A percentile compares a stretch with the other conserved stretches of the same genome.
Evolutionary conservation across 2,888 invertebrate species (phyloP).

Genomic region (Hirtodrosophila trivittata): DNA sequence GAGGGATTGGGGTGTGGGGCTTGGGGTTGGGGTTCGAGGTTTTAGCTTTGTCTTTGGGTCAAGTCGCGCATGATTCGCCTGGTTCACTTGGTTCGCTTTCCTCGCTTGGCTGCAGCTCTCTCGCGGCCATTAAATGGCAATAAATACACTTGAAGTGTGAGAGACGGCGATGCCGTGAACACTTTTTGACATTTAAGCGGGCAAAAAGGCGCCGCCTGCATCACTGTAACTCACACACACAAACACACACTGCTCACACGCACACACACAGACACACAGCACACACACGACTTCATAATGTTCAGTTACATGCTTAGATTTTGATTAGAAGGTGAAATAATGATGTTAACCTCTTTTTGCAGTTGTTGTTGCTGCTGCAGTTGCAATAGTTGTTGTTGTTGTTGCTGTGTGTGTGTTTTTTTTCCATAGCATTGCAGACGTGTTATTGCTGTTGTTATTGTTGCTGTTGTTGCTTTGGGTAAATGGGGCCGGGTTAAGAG

Average conservation of each 20-base stretch:
- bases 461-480: constrained; percentile 32
- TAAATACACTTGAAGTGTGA: constrained; percentile 59
- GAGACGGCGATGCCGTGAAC: constrained; percentile 54
- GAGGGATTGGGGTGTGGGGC: neutral
- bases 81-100: neutral
- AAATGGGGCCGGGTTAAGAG: constrained; percentile 74
- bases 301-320: constrained; percentile 62
- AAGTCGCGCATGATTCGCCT: constrained; percentile 46
- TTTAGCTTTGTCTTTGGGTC: constrained; percentile 47
- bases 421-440: too few relatives aligned
- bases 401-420: constrained; percentile 10
- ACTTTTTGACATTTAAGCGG: constrained; percentile 70
- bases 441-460: constrained; percentile 22
- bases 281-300: constrained; percentile 53
- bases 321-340: constrained; percentile 80
- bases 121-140: constrained; percentile 53
- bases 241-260: constrained; percentile 10
- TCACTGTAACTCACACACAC: constrained; percentile 20
- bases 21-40: constrained; percentile 2
- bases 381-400: neutral
- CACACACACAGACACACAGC: constrained; percentile 3
- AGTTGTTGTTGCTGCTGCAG: constrained; percentile 5
- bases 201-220: constrained; percentile 67
- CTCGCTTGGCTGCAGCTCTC: neutral
- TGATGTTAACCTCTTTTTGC: constrained; percentile 75